Evolutionary conservation across 2,113 vertebrate genomes (phyloP), one percentile per base, ranked within the genome.

Genomic region (Madoqua kirkii): DNA sequence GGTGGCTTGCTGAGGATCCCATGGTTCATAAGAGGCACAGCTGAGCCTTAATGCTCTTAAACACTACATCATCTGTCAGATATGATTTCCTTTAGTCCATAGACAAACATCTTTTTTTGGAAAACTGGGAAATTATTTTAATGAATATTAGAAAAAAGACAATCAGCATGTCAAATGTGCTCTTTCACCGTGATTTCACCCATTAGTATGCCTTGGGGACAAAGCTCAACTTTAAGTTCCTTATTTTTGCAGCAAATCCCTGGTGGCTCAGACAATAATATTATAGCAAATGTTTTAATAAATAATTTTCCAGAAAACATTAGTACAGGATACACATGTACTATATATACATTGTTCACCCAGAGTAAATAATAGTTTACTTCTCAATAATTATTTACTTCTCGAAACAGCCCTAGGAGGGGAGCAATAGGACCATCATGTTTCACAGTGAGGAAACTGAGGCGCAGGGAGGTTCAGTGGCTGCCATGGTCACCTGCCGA

Each of bases 291-390:
- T 62, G 17, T 87, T 93, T 91, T 83, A 55, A 3, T 87, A 82
- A 92, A 60, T 57, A 78, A 83, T 57, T 84, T 89, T 62, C 67
- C 85, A 91, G 54, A 93, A 95, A 97, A 85, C 43, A 52, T 71
- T 71, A 43, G 19, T 64, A 40, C 17, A 27, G 19, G 48, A 67
- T 50, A 55, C 12, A 62, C 6, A 21, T 31, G 4, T 55, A 17
- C 45, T 50, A 27, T 59, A 25, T 40, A 2, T 57, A 5, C 71
- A 52, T 21, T 95, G 6, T 91, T 93, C 81, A 57, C 17, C 23
- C 60, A 9, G 40, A 25, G 13, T 74, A 87, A 90, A 57, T 62
- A 43, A 40, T 31, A 52, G n/a, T 84, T 45, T 23, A 40, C 67
- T 40, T 40, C n/a, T 71, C n/a, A 71, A 13, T 40, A 71, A 64